Conservation (phyloP, 53 echinoderm and acorn worm species). For the Stichopus horrens region DNA sequence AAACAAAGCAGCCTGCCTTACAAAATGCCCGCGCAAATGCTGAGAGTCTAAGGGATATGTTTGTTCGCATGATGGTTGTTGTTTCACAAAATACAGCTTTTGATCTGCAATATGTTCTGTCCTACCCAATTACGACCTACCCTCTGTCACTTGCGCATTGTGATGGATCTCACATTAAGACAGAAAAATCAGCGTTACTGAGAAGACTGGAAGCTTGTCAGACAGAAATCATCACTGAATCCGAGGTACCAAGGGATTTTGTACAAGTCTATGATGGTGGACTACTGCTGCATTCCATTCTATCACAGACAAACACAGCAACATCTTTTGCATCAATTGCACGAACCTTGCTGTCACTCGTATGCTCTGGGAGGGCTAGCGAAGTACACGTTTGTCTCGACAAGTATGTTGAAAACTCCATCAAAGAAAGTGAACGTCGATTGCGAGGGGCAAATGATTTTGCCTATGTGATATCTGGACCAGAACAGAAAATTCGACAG, state of each 20-base stretch:
- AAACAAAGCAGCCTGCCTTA: background rate
- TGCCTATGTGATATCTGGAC: slow-evolving; percentile 48
- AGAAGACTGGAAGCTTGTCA: slow-evolving; percentile 49
- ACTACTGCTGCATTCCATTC: slow-evolving; percentile 59
- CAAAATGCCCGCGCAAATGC: slow-evolving; percentile 18
- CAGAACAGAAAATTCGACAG: slow-evolving; percentile 58
- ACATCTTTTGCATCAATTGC: slow-evolving; percentile 56
- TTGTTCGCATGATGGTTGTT: slow-evolving; percentile 47
- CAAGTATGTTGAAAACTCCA: slow-evolving; percentile 57
- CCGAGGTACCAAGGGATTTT: background rate
- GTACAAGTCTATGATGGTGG: slow-evolving; percentile 60
- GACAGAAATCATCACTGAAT: slow-evolving; percentile 53
- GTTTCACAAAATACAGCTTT: slow-evolving; percentile 48
- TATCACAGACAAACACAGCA: slow-evolving; percentile 51
- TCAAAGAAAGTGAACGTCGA: slow-evolving; percentile 64
- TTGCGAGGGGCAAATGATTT: slow-evolving; percentile 56
- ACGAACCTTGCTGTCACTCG: slow-evolving; percentile 41
- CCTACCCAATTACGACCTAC: slow-evolving; percentile 44
- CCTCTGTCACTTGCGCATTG: slow-evolving; percentile 44
- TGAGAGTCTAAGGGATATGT: slow-evolving; percentile 46
- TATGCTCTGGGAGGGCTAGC: slow-evolving; percentile 33
- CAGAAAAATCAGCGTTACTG: slow-evolving; percentile 54
- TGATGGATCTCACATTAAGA: slow-evolving; percentile 51
- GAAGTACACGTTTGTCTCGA: slow-evolving; percentile 70
- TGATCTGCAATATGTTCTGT: slow-evolving; percentile 43